These are phyloP conservation scores for Zaprionus vittiger DNA, from an alignment of 1,140 invertebrate genomes.

Conservation along the genomic window DNA sequence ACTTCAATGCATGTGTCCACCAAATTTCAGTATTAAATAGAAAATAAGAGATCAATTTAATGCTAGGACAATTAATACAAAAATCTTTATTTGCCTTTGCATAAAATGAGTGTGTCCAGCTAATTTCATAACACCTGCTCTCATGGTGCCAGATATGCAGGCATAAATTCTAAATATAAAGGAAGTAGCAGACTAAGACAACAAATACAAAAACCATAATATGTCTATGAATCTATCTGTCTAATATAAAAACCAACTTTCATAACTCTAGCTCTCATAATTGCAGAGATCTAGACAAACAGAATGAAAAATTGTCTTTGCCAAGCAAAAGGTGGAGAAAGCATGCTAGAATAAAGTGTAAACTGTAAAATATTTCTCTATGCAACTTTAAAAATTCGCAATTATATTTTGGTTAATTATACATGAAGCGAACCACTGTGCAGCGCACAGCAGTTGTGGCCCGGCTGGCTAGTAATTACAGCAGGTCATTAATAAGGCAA, in stretches of 20 bases:
- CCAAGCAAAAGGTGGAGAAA: too few species aligned
- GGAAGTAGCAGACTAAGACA: not conserved
- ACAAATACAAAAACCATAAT: not conserved
- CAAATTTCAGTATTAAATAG: too few species aligned
- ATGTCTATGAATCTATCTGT: not conserved
- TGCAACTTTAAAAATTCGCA: not conserved
- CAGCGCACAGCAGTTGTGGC: not conserved
- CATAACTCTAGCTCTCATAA: not conserved
- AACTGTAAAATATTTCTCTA: not conserved
- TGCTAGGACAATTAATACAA: too few species aligned
- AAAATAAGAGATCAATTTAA: too few species aligned
- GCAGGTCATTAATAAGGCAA: slow-evolving; percentile 50
- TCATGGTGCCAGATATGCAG: not conserved
- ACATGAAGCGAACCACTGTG: slow-evolving; percentile 24
- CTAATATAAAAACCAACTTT: not conserved
- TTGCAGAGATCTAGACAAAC: not conserved
- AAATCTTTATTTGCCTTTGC: too few species aligned
- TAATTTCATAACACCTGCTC: not conserved
- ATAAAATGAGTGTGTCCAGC: not conserved
- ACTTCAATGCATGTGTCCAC: too few species aligned
- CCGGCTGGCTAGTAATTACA: slow-evolving; percentile 29
- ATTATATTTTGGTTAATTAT: slow-evolving; percentile 9
- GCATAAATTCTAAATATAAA: not conserved
- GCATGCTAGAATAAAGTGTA: too few species aligned
- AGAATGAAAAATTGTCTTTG: not conserved